Percentiles rank a stretch among this genome's conserved stretches.
These are phyloP conservation scores for Jordanella pulchra DNA, from an alignment of 2,797 vertebrate genomes.

Conservation along the genomic window DNA sequence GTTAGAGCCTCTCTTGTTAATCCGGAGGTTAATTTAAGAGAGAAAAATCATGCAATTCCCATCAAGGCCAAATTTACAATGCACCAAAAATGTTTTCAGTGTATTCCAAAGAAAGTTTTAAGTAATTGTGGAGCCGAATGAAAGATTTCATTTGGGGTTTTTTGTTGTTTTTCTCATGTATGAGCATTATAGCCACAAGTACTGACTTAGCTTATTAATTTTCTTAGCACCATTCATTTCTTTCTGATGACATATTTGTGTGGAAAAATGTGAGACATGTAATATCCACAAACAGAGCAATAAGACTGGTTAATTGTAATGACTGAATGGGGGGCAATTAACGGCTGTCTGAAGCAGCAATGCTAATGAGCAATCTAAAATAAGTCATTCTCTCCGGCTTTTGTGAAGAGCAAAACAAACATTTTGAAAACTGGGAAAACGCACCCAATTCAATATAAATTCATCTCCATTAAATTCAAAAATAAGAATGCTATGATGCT, in stretches of 20 bases:
- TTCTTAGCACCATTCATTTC: slow-evolving; percentile 42
- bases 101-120: slow-evolving; percentile 53
- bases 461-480: slow-evolving; percentile 33
- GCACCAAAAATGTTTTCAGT: slow-evolving; percentile 52
- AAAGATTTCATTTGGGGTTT: slow-evolving; percentile 71
- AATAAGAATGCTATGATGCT: slow-evolving; percentile 10
- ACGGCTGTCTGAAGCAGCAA: slow-evolving; percentile 50
- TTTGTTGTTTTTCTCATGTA: slow-evolving; percentile 48
- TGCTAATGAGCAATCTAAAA: slow-evolving; percentile 66
- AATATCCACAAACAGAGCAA: slow-evolving; percentile 64
- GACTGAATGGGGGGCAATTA: slow-evolving; percentile 68
- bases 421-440: slow-evolving; percentile 38
- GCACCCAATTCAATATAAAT: slow-evolving; percentile 40
- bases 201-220: slow-evolving; percentile 65
- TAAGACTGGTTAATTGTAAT: slow-evolving; percentile 68
- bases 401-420: slow-evolving; percentile 53
- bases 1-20: slow-evolving; percentile 32
- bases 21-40: slow-evolving; percentile 34
- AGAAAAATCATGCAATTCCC: slow-evolving; percentile 48
- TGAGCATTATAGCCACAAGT: slow-evolving; percentile 45
- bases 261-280: slow-evolving; percentile 62
- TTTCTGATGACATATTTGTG: slow-evolving; percentile 63
- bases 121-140: slow-evolving; percentile 56
- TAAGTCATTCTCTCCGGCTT: slow-evolving; percentile 57
- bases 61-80: slow-evolving; percentile 32